Evolutionary conservation across 92 coral and sea anemone genomes (phyloP), one percentile per base, ranked within the genome.

Genomic region (Palythoa caribaeorum): DNA sequence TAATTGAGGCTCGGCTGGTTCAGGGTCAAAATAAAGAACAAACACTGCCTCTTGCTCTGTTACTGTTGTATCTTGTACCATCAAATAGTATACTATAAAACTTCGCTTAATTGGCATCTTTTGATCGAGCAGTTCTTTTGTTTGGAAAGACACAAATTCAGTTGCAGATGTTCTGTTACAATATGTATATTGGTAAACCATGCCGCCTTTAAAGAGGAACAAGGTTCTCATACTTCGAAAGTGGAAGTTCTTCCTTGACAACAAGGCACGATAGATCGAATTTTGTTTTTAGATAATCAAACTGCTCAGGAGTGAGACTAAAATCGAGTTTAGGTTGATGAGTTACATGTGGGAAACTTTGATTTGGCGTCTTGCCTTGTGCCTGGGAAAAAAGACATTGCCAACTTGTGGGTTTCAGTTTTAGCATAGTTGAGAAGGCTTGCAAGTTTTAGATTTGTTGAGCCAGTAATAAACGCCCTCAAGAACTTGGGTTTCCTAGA

Each of bases 1-100:
- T n/a, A n/a, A n/a, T n/a, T n/a, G n/a, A n/a, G n/a, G n/a, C n/a
- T n/a, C n/a, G n/a, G n/a, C n/a, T 36, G 90, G 87, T 20, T 79
- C 74, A 75, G 89, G 94, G 20, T 91, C 87, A 73, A 91, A 91
- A 60, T 91, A 91, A 14, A 88, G 51, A 9, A 83, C 87, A 78
- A 91, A 78, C 17, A 87, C 91, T 59, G 91, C 89, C 74, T 87
- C 91, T 20, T 91, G 91, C 60, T 88, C 91, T 11, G 44, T 70
- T 1, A 88, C 91, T 55, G 91, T 40, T 9, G 50, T 88, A 73
- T 88, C 91, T 88, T 63, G 91, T 91, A 4, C 85, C 90, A 79
- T 91, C 89, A 84, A 91, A 91, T 16, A 91, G 50, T 66, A 91
- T 69, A 62, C 91, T 88, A 17, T 88, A 79, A 78, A 91, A 88